A percentile compares a stretch with the other conserved stretches of the same genome.
These are phyloP conservation scores for Pristionchus maxplancki DNA, from an alignment of 2,888 invertebrate genomes.

Conservation along the genomic window DNA sequence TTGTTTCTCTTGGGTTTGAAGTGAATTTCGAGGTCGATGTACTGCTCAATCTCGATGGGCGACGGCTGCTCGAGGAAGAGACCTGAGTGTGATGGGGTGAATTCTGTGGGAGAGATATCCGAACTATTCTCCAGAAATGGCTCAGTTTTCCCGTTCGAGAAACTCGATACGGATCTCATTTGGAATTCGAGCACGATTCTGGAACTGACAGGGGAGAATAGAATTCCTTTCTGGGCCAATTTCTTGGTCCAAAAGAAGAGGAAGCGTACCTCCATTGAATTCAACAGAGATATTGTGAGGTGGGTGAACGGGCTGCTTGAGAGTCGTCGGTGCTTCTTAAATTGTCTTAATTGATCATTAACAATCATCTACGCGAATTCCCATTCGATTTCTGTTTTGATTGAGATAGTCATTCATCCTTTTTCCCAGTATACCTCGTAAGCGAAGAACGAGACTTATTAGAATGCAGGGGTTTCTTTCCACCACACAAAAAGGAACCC, in stretches of 20 bases:
- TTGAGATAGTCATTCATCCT: neutral
- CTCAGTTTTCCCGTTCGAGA: neutral
- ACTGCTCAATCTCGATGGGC: constrained; percentile 54
- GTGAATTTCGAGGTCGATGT: constrained; percentile 54
- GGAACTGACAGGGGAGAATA: neutral
- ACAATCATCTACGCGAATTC: too few relatives aligned
- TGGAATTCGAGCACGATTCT: neutral
- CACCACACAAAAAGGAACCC: constrained; percentile 4
- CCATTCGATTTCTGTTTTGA: neutral
- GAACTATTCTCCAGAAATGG: neutral
- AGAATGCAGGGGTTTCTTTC: neutral
- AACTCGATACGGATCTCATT: neutral
- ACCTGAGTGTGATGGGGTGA: neutral
- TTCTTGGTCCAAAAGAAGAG: too few relatives aligned
- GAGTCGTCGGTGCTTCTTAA: neutral
- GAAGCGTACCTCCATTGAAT: constrained; percentile 38
- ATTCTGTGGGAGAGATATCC: neutral
- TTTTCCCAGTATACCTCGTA: neutral
- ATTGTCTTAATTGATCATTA: neutral
- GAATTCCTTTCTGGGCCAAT: too few relatives aligned
- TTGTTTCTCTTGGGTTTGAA: constrained; percentile 55
- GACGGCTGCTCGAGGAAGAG: constrained; percentile 51
- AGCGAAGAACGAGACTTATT: neutral
- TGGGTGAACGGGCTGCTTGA: neutral
- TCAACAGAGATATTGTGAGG: constrained; percentile 25